phyloP scores from a whole-genome alignment of 1,140 invertebrate species.

The Zelostemma sp. region DNA sequence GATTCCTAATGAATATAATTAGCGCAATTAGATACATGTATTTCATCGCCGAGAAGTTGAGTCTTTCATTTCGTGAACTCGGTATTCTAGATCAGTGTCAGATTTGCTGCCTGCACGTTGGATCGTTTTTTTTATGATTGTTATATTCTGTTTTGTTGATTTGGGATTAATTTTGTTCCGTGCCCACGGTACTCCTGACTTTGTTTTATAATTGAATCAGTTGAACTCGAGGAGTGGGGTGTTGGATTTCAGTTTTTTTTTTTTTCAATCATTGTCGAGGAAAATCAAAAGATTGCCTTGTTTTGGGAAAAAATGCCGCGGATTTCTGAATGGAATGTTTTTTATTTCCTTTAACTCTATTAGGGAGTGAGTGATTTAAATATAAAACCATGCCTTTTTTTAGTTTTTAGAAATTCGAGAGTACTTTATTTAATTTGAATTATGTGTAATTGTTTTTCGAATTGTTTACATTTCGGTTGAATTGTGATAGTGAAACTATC shows the following conservation, averaged over 20 bases:
- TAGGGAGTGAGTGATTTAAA: not conserved
- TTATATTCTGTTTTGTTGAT: no score
- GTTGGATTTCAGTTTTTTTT: no score
- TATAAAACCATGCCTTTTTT: no score
- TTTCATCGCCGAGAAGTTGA: slow-evolving; percentile 4
- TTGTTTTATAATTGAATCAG: no score
- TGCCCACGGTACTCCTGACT: no score
- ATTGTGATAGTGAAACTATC: not conserved
- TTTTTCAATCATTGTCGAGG: no score
- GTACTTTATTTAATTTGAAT: no score
- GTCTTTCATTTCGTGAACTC: not conserved
- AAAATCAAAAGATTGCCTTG: not conserved
- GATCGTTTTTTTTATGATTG: no score
- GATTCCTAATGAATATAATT: slow-evolving; percentile 18
- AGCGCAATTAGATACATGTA: slow-evolving; percentile 22
- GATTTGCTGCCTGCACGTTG: no score
- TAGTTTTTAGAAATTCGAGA: no score
- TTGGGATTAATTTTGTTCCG: no score
- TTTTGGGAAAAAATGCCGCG: not conserved
- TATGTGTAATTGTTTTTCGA: not conserved
- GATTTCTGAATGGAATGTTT: not conserved
- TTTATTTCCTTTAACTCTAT: not conserved
- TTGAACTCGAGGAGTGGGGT: no score
- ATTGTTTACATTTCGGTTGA: not conserved
- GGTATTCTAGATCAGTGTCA: not conserved